phyloP scores from a whole-genome alignment of 2,113 vertebrate species.

The Python bivittatus region DNA sequence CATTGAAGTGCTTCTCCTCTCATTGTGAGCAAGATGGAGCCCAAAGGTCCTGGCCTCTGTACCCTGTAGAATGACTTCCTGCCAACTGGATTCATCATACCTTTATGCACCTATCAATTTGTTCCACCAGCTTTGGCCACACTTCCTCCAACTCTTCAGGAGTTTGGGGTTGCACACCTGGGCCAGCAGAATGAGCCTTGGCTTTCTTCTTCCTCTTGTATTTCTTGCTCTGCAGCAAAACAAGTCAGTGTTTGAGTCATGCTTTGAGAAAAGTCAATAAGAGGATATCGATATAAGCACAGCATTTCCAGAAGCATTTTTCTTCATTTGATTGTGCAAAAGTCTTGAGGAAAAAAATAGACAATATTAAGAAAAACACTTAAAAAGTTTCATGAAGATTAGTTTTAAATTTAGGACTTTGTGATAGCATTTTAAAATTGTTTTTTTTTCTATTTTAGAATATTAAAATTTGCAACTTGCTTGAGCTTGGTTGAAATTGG shows the following conservation, averaged over 20 bases:
- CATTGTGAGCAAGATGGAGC: not conserved
- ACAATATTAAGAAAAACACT: no score
- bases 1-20: not conserved
- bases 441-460: not conserved
- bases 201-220: constrained; percentile 75
- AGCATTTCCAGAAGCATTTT: not conserved
- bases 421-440: no score
- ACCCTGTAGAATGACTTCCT: not conserved
- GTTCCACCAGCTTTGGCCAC: constrained; percentile 81
- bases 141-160: constrained; percentile 74
- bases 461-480: not conserved
- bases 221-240: constrained; percentile 75
- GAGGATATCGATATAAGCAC: not conserved
- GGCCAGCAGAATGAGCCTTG: accelerated
- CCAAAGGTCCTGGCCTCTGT: not conserved
- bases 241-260: not conserved
- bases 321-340: no score
- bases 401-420: not conserved
- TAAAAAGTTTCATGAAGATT: not conserved
- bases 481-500: not conserved
- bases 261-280: constrained; percentile 9
- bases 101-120: constrained; percentile 74
- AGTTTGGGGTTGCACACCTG: not conserved
- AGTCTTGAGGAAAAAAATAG: no score
- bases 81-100: constrained; percentile 39